These are phyloP conservation scores for Pempheris klunzingeri DNA, from an alignment of 2,797 vertebrate genomes.

Conservation along the genomic window DNA sequence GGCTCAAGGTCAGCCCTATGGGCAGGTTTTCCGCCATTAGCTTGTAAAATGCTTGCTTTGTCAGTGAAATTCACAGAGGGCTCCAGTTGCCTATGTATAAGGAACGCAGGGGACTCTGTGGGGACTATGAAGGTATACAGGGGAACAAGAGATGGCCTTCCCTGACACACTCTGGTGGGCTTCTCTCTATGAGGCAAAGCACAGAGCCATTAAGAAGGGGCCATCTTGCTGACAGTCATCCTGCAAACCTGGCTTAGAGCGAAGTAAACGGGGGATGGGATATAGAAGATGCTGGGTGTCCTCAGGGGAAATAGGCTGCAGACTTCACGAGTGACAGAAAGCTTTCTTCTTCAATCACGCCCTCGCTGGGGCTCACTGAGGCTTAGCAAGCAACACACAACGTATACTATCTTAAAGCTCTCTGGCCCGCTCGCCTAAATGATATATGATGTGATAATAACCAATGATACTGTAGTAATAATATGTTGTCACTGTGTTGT, in stretches of 20 bases:
- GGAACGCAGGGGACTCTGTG: constrained; percentile 37
- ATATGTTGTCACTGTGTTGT: constrained; percentile 38
- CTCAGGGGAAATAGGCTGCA: constrained; percentile 54
- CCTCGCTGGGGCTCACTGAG: constrained; percentile 11
- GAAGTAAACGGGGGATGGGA: constrained; percentile 45
- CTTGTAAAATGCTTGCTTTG: constrained; percentile 66
- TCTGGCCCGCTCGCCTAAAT: constrained; percentile 15
- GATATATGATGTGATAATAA: constrained; percentile 53
- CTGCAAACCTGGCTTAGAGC: constrained; percentile 44
- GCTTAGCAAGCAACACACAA: constrained; percentile 52
- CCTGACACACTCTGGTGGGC: constrained; percentile 25
- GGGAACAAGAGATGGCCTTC: constrained; percentile 24
- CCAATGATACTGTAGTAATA: constrained; percentile 36
- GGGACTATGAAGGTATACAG: constrained; percentile 29
- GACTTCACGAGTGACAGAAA: constrained; percentile 49
- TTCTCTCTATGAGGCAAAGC: constrained; percentile 32
- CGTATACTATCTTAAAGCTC: constrained; percentile 34
- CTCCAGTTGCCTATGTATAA: constrained; percentile 38
- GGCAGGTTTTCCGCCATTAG: constrained; percentile 65
- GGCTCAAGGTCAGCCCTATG: constrained; percentile 53
- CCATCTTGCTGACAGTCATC: constrained; percentile 43
- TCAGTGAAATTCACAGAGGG: constrained; percentile 56
- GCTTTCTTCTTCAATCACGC: constrained; percentile 30
- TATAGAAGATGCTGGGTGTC: constrained; percentile 31
- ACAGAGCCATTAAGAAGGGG: constrained; percentile 32